Evolutionary conservation across 2,888 invertebrate genomes (phyloP).

Genomic region (Notodonta dromedarius): DNA sequence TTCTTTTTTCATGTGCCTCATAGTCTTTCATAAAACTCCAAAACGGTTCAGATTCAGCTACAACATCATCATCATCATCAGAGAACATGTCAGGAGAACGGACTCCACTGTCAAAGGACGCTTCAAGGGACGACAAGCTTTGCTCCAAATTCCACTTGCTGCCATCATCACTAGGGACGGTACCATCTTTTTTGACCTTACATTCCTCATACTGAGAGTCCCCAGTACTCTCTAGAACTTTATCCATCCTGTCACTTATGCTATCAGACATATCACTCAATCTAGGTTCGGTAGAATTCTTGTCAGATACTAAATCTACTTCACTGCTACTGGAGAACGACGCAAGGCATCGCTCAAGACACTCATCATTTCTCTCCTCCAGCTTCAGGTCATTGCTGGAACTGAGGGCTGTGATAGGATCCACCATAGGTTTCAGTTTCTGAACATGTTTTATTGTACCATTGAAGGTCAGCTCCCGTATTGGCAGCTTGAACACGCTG

Average conservation of each 20-base stretch:
- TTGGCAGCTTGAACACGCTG: constrained; percentile 76
- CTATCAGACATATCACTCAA: constrained; percentile 48
- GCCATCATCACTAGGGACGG: constrained; percentile 47
- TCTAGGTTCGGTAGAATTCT: constrained; percentile 41
- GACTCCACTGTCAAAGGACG: constrained; percentile 78
- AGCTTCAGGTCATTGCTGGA: constrained; percentile 50
- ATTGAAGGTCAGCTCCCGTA: constrained; percentile 76
- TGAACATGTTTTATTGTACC: constrained; percentile 79
- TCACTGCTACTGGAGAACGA: constrained; percentile 33
- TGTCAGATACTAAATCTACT: constrained; percentile 33
- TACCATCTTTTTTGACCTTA: constrained; percentile 47
- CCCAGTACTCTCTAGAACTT: constrained; percentile 60
- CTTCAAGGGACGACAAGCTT: constrained; percentile 73
- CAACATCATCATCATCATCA: constrained; percentile 79
- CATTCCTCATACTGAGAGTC: constrained; percentile 66
- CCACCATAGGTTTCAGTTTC: constrained; percentile 75
- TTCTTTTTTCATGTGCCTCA: constrained; percentile 71
- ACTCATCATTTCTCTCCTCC: constrained; percentile 48
- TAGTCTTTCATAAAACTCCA: constrained; percentile 70
- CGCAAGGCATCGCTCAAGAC: constrained; percentile 11
- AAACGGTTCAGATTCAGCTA: constrained; percentile 58
- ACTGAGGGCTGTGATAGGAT: constrained; percentile 70
- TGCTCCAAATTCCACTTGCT: constrained; percentile 74
- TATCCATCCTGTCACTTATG: constrained; percentile 52
- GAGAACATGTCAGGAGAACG: constrained; percentile 88